Evolutionary conservation across 2,888 invertebrate genomes (phyloP), one percentile per base, ranked within the genome.

Genomic region (Hypomecis atomaria): DNA sequence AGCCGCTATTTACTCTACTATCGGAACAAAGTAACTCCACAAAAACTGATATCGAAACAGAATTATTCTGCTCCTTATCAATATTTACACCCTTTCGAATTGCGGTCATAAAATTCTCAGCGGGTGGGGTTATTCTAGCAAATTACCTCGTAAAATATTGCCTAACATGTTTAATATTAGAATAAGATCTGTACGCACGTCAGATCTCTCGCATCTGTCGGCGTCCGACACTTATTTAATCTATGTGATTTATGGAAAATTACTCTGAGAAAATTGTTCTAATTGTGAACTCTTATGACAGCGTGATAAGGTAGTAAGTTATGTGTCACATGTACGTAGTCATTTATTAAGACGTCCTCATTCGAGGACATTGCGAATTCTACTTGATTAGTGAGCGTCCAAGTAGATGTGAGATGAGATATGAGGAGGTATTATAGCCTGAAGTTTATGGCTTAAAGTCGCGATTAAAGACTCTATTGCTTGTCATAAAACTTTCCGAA

Each of bases 181-280:
- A 67, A 64, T 61, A 10, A 55, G 44, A 59, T 53, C 56, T 47
- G 62, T 59, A 62, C 10, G 56, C 50, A 48, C 53, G 44, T 57
- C 40, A 62, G 57, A 70, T 72, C 69, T 62, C 50, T 57, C 70
- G 53, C 74, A 74, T 74, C 67, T 72, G 79, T 78, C 78, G 79
- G 62, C 78, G 69, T 69, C 76, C 77, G 77, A 77, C 78, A 80
- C 78, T 78, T 78, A 78, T 80, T 79, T 82, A 82, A 79, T 83
- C 79, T 77, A 59, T 65, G 71, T 80, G 82, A 82, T 83, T 81
- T 78, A 83, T 80, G 79, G 78, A 75, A 77, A 76, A 77, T 76
- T 77, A 78, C 77, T 74, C 73, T 71, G 66, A 57, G 62, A 66
- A 68, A 69, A 68, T 63, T 58, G 59, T 43, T 43, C 10, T 62